Base-by-base conservation (phyloP, 1,140 invertebrate species). In the Diprion similis region DNA sequence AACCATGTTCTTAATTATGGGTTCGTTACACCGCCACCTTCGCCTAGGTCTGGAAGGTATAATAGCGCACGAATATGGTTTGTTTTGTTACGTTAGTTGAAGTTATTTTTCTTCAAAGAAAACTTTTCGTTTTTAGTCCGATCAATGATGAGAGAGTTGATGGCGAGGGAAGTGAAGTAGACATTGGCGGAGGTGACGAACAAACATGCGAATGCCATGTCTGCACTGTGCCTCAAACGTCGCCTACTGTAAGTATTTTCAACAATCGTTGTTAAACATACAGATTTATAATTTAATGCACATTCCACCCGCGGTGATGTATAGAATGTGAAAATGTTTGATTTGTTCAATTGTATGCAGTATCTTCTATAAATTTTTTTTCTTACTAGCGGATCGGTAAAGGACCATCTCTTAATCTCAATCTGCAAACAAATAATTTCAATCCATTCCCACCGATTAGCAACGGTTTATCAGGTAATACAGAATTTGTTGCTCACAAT, bases 131-230 rank as follows among this genome's bases (percentile, higher is more conserved):
- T 70, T 70, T 70, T n/a, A 66, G 65, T 46, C 37, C 71, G 19
- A 8, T 46, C 8, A 66, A 37, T 17, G 47, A 48, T 46, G 71
- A 66, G 46, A 45, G 71, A 68, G 71, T n/a, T 18, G 47, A 68
- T 59, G 64, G 59, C 7, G 71, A 66, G 37, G 69, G 69, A 17
- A 70, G 69, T 37, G 69, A 70, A 70, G 46, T 10, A n/a, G 68
- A 13, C 11, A n/a, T 10, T 18, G 46, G 45, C 10, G 64, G 70
- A 66, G 66, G 66, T 19, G 15, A 76, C 59, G 47, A 77, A 24
- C 67, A 77, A 68, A 72, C 71, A 47, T 81, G 81, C 73, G 78
- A 78, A 70, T 83, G 80, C 75, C 81, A 82, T 72, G 78, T 81
- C 17, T 82, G 81, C 70, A 80, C 76, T 46, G 76, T 77, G 37